These are phyloP conservation scores for Paramuricea clavata DNA, from an alignment of 92 coral and sea anemone genomes.

Conservation along the genomic window DNA sequence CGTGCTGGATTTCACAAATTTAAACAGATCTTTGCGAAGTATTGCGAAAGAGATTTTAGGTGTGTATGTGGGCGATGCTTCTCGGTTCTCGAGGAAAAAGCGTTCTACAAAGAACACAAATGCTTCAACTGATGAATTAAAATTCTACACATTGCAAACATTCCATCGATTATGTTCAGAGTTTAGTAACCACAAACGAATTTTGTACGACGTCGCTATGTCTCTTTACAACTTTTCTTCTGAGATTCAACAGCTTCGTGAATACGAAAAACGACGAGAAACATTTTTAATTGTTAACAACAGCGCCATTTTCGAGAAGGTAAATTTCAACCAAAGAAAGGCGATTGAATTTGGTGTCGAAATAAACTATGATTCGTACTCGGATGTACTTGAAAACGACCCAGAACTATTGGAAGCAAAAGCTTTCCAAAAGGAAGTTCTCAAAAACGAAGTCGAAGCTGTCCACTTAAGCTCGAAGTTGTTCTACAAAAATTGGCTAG, in stretches of 20 bases:
- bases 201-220: constrained; percentile 15
- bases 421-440: neutral
- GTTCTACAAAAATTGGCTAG: constrained; percentile 70
- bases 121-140: neutral
- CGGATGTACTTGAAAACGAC: constrained; percentile 33
- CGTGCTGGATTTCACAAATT: constrained; percentile 22
- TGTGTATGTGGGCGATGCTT: neutral
- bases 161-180: constrained; percentile 57
- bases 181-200: constrained; percentile 52
- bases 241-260: constrained; percentile 27
- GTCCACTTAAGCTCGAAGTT: constrained; percentile 54
- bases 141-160: constrained; percentile 59
- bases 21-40: constrained; percentile 25
- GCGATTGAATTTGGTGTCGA: constrained; percentile 69
- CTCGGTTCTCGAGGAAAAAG: neutral
- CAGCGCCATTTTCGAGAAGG: constrained; percentile 6
- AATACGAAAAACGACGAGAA: neutral
- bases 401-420: constrained; percentile 53
- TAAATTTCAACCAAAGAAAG: constrained; percentile 16
- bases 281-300: neutral
- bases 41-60: constrained; percentile 19
- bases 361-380: constrained; percentile 41
- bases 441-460: constrained; percentile 1
- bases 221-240: constrained; percentile 24
- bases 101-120: neutral